A percentile compares a stretch with the other conserved stretches of the same genome.
These are phyloP conservation scores for Sphaeramia orbicularis DNA, from an alignment of 2,797 vertebrate species.

Conservation along the genomic window DNA sequence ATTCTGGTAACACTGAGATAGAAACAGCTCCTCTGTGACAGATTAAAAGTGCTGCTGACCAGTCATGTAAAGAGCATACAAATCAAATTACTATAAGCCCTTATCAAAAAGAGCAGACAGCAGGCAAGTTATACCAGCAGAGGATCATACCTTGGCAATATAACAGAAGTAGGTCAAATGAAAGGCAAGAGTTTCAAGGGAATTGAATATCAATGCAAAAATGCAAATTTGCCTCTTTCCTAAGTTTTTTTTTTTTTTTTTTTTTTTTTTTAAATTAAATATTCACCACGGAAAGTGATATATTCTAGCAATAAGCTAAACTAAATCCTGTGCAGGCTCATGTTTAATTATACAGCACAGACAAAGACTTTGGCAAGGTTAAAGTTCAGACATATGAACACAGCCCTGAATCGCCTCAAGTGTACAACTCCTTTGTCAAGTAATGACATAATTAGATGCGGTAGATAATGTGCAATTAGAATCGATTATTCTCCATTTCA, in stretches of 20 bases:
- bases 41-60: slow-evolving; percentile 41
- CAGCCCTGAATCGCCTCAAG: slow-evolving; percentile 23
- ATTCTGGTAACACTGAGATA: slow-evolving; percentile 14
- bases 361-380: slow-evolving; percentile 37
- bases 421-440: slow-evolving; percentile 24
- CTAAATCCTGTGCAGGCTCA: slow-evolving; percentile 15
- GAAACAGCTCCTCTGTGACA: slow-evolving; percentile 7
- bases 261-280: slow-evolving; percentile 60
- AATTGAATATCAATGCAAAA: slow-evolving; percentile 71
- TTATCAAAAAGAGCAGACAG: slow-evolving; percentile 36
- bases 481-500: slow-evolving; percentile 42
- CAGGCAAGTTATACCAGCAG: neutral
- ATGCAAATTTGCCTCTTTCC: slow-evolving; percentile 60
- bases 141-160: slow-evolving; percentile 39
- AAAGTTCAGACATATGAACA: slow-evolving; percentile 36
- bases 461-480: slow-evolving; percentile 50
- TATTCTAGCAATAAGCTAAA: slow-evolving; percentile 43
- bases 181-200: slow-evolving; percentile 55
- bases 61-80: slow-evolving; percentile 9
- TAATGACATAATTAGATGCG: slow-evolving; percentile 43
- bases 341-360: slow-evolving; percentile 46
- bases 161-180: slow-evolving; percentile 66
- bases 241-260: too few relatives aligned
- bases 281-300: slow-evolving; percentile 58
- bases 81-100: slow-evolving; percentile 39